Evolutionary conservation across 2,113 vertebrate species (phyloP).

Genomic region (Pollachius pollachius): DNA sequence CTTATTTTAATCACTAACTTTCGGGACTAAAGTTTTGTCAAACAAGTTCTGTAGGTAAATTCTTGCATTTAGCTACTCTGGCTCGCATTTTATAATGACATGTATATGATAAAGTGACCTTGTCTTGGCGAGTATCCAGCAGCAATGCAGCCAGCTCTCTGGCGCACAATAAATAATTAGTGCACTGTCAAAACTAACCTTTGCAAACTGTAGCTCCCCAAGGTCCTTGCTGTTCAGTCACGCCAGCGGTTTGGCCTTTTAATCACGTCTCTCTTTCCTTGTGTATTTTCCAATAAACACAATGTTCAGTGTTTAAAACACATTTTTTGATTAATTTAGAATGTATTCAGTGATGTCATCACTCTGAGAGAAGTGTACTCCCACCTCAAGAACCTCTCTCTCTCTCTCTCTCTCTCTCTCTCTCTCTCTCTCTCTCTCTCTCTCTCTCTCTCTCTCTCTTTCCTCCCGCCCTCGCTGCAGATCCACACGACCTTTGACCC

Average conservation of each 20-base stretch:
- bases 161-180: conserved; percentile 31
- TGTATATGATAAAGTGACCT: conserved; percentile 22
- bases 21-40: too few relatives aligned
- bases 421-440: too few relatives aligned
- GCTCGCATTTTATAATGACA: conserved; percentile 36
- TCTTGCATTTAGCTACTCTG: too few relatives aligned
- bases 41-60: not conserved
- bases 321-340: not conserved
- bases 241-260: conserved; percentile 6
- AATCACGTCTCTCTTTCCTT: not conserved
- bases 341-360: too few relatives aligned
- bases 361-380: too few relatives aligned
- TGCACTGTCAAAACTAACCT: conserved; percentile 22
- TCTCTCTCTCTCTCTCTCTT: too few relatives aligned
- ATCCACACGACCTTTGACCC: conserved; percentile 85
- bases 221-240: conserved; percentile 15
- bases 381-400: too few relatives aligned
- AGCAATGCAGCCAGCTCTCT: conserved; percentile 35
- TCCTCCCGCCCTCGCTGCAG: conserved; percentile 55
- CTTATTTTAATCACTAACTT: too few relatives aligned
- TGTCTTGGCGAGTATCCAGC: conserved; percentile 28
- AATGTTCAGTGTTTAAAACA: not conserved
- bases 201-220: conserved; percentile 8
- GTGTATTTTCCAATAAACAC: conserved; percentile 2
- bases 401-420: too few relatives aligned